A percentile compares a stretch with the other conserved stretches of the same genome.
Conservation (phyloP, 2,888 invertebrate species). For the Heterodera filipjevi region DNA sequence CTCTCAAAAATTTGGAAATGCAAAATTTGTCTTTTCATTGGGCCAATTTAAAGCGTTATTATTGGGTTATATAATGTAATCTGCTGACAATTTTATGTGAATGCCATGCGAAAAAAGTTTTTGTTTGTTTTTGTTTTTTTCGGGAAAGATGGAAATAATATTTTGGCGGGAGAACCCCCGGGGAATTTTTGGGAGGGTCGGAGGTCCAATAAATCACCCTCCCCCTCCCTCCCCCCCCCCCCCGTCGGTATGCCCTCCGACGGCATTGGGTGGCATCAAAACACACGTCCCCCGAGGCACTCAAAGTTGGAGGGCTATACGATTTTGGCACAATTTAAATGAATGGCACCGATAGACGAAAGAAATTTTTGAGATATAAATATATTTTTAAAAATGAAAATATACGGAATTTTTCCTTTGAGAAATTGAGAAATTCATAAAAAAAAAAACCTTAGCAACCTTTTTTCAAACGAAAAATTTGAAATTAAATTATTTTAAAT, state of each 20-base stretch:
- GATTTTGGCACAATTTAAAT: constrained; percentile 1
- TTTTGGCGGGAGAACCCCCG: not conserved
- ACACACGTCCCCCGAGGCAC: not conserved
- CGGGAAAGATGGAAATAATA: not conserved
- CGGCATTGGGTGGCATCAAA: not conserved
- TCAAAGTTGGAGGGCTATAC: not conserved
- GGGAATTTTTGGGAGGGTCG: not conserved
- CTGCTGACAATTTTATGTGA: not conserved
- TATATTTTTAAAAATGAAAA: too few relatives aligned
- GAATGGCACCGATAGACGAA: too few relatives aligned
- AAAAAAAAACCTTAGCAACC: too few relatives aligned
- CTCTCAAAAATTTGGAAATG: too few relatives aligned
- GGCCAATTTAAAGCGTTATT: too few relatives aligned
- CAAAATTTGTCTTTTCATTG: too few relatives aligned
- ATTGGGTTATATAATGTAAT: too few relatives aligned
- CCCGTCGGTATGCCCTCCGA: not conserved
- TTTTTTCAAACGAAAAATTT: too few relatives aligned
- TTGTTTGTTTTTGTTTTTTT: not conserved
- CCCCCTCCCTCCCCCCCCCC: not conserved
- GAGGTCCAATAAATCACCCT: not conserved
- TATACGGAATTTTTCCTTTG: too few relatives aligned
- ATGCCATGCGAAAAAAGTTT: not conserved
- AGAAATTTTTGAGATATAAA: too few relatives aligned
- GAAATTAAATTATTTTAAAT: too few relatives aligned
- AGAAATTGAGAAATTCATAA: too few relatives aligned